Evolutionary conservation across 2,888 invertebrate species (phyloP).

Genomic region (Calameuta pallipes): DNA sequence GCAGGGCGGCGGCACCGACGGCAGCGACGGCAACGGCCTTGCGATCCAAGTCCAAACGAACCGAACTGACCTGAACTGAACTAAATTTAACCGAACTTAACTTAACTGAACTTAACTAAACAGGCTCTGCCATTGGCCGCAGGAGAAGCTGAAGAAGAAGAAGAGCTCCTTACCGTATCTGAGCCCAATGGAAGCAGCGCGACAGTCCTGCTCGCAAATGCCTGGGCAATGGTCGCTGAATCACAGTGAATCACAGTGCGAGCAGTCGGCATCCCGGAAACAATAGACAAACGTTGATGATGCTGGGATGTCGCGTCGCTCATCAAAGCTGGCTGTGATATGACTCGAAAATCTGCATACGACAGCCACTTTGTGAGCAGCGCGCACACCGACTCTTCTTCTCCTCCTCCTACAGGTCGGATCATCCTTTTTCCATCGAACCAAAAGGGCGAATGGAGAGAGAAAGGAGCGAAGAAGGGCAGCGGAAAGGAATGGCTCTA

Average conservation of each 20-base stretch:
- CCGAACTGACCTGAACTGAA: no score
- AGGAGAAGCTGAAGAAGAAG: slow-evolving; percentile 9
- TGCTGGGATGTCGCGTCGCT: slow-evolving; percentile 73
- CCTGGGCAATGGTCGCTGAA: no score
- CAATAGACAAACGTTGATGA: slow-evolving; percentile 10
- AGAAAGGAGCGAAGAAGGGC: no score
- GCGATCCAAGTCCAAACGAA: neutral
- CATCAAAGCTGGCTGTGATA: slow-evolving; percentile 99
- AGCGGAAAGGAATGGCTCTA: no score
- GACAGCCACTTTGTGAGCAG: slow-evolving; percentile 93
- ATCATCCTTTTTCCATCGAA: no score
- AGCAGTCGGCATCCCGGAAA: no score
- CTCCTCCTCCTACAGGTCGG: slow-evolving; percentile 18
- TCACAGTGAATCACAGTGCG: no score
- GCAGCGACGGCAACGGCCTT: neutral
- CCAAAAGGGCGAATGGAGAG: no score
- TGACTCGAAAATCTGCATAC: slow-evolving; percentile 77
- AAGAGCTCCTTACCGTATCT: slow-evolving; percentile 16
- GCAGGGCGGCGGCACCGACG: no score
- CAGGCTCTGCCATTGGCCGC: slow-evolving; percentile 16
- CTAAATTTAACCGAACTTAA: no score
- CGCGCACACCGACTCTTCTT: slow-evolving; percentile 55
- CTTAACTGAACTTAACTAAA: no score
- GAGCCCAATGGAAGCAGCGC: neutral
- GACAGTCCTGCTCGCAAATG: no score